phyloP scores from a whole-genome alignment of 2,888 invertebrate genomes.

The Rosalia funebris region DNA sequence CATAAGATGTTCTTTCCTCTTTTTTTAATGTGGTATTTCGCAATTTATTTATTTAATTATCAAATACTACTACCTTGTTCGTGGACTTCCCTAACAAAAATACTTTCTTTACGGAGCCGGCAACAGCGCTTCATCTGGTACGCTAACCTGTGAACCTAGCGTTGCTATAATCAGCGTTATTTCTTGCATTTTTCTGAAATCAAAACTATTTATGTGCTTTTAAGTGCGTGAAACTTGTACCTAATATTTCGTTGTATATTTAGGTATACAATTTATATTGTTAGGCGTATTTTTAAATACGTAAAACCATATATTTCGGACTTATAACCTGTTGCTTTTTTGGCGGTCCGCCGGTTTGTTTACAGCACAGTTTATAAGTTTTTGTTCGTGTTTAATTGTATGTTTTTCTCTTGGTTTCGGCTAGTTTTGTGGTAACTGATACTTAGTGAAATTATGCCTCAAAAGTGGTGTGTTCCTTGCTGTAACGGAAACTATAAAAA shows the following conservation, averaged over 20 bases:
- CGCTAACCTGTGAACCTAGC: background rate
- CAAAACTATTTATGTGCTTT: background rate
- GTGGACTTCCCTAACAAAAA: background rate
- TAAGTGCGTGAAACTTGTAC: background rate
- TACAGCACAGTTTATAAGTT: background rate
- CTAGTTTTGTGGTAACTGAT: background rate
- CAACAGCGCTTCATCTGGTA: background rate
- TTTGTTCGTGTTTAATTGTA: background rate
- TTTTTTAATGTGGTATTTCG: background rate
- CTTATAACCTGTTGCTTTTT: background rate
- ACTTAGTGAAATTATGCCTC: background rate
- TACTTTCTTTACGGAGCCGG: background rate
- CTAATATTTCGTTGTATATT: background rate
- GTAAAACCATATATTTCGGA: background rate
- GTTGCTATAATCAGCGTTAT: background rate
- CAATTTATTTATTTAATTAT: background rate
- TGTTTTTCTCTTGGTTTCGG: background rate
- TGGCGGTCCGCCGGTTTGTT: background rate
- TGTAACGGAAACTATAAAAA: slow-evolving; percentile 1
- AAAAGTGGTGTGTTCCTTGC: background rate
- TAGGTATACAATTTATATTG: background rate
- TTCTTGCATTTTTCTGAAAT: background rate
- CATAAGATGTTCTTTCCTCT: background rate
- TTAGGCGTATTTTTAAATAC: background rate
- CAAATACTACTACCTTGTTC: too few species aligned